phyloP scores from a whole-genome alignment of 2,797 vertebrate species.

The Aselliscus stoliczkanus region DNA sequence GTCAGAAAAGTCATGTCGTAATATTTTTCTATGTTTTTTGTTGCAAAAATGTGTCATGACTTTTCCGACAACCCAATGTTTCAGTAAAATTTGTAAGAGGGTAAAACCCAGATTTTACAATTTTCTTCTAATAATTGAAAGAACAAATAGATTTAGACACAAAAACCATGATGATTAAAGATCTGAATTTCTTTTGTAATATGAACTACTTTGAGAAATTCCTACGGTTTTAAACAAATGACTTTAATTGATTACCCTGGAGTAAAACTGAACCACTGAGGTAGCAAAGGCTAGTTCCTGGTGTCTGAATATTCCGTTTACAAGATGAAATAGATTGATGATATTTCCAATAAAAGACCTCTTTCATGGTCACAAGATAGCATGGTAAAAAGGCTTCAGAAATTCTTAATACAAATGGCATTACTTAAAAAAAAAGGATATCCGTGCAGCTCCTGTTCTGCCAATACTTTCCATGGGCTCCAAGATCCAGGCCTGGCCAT shows the following conservation, averaged over 20 bases:
- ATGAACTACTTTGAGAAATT: not conserved
- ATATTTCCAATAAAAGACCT: not conserved
- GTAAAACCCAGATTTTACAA: not conserved
- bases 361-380: not conserved
- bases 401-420: not conserved
- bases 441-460: not conserved
- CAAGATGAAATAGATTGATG: not conserved
- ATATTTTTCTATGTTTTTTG: no score
- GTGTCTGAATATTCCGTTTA: not conserved
- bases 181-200: not conserved
- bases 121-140: not conserved
- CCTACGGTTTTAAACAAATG: not conserved
- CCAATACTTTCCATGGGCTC: not conserved
- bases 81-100: not conserved
- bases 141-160: not conserved
- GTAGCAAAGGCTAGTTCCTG: not conserved
- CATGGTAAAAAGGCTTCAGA: not conserved
- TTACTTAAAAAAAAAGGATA: not conserved
- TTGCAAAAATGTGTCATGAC: no score
- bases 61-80: no score
- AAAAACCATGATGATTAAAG: not conserved
- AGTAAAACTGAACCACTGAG: not conserved
- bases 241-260: not conserved
- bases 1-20: no score
- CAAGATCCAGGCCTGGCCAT: not conserved